Evolutionary conservation across 2,888 invertebrate species (phyloP).

Genomic region (Lochmaea capreae): DNA sequence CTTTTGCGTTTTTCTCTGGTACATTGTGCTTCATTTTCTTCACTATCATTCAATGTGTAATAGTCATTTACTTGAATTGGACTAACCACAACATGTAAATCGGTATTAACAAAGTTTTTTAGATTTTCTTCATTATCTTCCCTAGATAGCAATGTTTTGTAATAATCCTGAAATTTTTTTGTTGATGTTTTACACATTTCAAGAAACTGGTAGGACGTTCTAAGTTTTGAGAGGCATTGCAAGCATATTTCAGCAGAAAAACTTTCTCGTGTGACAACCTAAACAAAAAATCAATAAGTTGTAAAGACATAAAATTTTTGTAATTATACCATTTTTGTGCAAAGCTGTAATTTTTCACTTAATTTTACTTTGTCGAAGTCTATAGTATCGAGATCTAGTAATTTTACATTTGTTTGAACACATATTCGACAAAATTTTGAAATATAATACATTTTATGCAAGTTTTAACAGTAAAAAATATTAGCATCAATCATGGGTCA

Average conservation of each 20-base stretch:
- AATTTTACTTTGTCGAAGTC: conserved; percentile 62
- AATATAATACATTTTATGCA: conserved; percentile 62
- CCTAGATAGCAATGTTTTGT: conserved; percentile 57
- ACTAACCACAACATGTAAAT: conserved; percentile 56
- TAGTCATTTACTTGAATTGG: conserved; percentile 44
- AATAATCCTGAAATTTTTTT: conserved; percentile 59
- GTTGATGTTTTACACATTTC: conserved; percentile 63
- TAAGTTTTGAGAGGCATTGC: conserved; percentile 61
- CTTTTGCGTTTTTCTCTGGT: conserved; percentile 53
- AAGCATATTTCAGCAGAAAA: conserved; percentile 61
- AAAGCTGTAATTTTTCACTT: conserved; percentile 62
- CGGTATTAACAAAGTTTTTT: conserved; percentile 56
- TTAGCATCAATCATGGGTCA: conserved; percentile 63
- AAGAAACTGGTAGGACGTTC: conserved; percentile 62
- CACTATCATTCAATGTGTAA: conserved; percentile 25
- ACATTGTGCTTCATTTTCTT: conserved; percentile 32
- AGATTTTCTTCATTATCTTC: conserved; percentile 49
- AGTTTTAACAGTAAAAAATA: conserved; percentile 45
- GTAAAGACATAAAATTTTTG: conserved; percentile 44
- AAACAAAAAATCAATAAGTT: conserved; percentile 63
- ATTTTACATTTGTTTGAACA: conserved; percentile 58
- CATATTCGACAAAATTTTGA: conserved; percentile 64
- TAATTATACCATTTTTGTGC: conserved; percentile 62
- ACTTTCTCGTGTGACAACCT: conserved; percentile 61
- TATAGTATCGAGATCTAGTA: conserved; percentile 59